Evolutionary conservation across 2,113 vertebrate genomes (phyloP).

Genomic region (Eulacestoma nigropectus): DNA sequence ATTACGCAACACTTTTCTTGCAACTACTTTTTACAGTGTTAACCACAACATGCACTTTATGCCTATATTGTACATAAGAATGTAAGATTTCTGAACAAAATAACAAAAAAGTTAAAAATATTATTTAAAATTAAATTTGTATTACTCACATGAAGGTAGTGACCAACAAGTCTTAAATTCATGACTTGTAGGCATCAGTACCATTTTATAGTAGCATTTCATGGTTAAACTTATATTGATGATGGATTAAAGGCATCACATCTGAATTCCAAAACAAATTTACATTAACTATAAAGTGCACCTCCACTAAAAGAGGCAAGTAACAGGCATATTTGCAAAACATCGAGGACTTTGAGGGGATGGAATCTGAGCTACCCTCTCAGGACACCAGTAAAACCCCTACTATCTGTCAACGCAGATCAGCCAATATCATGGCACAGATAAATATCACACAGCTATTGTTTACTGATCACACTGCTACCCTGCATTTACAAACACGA

Average conservation of each 20-base stretch:
- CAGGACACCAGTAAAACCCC: not conserved
- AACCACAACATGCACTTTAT: not conserved
- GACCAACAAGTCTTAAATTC: not conserved
- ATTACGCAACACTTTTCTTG: not conserved
- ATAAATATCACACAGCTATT: not conserved
- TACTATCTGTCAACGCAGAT: not conserved
- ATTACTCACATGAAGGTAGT: not conserved
- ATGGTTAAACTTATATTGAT: not conserved
- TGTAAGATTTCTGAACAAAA: not conserved
- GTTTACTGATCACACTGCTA: not conserved
- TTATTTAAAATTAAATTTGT: not conserved
- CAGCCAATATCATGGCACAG: not conserved
- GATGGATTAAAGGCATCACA: not conserved
- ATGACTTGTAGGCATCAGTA: not conserved
- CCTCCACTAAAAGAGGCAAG: not conserved
- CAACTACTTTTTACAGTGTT: not conserved
- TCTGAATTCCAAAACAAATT: not conserved
- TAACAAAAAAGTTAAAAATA: not conserved
- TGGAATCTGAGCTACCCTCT: not conserved
- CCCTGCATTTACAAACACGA: not conserved
- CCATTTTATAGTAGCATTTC: not conserved
- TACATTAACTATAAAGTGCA: not conserved
- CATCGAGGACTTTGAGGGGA: not conserved
- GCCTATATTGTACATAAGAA: not conserved
- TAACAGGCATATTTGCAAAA: not conserved